phyloP scores from a whole-genome alignment of 2,113 vertebrate species.

The Onychostruthus taczanowskii region DNA sequence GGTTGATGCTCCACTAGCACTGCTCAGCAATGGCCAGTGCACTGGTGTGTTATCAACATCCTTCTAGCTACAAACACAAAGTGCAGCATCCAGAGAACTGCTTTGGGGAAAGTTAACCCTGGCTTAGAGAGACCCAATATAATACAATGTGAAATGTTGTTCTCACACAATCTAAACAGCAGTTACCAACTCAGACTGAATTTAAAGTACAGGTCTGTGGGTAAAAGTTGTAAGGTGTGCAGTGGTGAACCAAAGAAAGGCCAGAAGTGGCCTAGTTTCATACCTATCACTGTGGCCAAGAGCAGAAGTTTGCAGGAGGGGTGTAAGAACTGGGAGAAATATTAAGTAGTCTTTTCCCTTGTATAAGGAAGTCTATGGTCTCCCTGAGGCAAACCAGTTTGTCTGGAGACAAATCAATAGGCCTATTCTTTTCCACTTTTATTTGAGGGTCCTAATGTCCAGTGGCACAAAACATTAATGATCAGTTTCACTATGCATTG shows the following conservation, averaged over 20 bases:
- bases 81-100: not conserved
- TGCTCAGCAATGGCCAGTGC: not conserved
- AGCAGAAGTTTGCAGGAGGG: not conserved
- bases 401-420: not conserved
- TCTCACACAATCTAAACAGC: not conserved
- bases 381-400: not conserved
- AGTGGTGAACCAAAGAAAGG: not conserved
- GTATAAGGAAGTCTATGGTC: not conserved
- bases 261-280: not conserved
- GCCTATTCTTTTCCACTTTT: not conserved
- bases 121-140: not conserved
- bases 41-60: not conserved
- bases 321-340: not conserved
- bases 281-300: not conserved
- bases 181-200: not conserved
- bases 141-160: not conserved
- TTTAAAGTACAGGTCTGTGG: not conserved
- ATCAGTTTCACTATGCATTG: not conserved
- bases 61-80: not conserved
- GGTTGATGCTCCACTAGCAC: not conserved
- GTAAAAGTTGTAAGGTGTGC: not conserved
- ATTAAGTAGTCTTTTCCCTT: not conserved
- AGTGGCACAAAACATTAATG: not conserved
- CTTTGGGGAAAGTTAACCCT: not conserved
- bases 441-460: not conserved